A percentile compares a stretch with the other conserved stretches of the same genome.
Conservation (phyloP, 2,113 vertebrate species). For the Rhinolophus ferrumequinum region DNA sequence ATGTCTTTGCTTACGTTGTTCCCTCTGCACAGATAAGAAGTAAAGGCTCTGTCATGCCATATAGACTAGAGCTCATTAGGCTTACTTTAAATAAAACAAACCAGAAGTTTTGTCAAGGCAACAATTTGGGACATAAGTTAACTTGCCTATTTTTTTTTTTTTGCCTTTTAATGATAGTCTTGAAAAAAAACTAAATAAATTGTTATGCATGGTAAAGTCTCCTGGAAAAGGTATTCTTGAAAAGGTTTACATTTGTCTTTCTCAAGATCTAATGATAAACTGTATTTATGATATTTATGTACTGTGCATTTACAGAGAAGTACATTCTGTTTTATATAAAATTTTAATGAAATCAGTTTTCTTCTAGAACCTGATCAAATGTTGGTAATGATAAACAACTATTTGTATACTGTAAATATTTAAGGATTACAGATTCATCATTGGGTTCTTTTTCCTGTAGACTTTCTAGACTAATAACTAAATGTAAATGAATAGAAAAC, state of each 20-base stretch:
- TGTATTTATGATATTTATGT: constrained; percentile 49
- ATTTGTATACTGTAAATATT: neutral
- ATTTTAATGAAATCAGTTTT: constrained; percentile 19
- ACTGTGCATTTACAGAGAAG: constrained; percentile 44
- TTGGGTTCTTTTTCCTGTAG: neutral
- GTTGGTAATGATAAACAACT: neutral
- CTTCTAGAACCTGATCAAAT: constrained; percentile 5
- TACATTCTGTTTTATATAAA: neutral
- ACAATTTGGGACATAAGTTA: neutral
- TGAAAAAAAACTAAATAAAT: neutral
- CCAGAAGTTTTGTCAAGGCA: neutral
- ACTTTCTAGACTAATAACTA: neutral
- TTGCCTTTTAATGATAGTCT: neutral
- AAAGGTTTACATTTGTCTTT: constrained; percentile 48
- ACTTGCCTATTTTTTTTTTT: neutral
- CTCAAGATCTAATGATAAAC: constrained; percentile 44
- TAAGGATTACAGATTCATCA: neutral
- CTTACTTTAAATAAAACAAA: neutral
- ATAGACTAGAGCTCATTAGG: neutral
- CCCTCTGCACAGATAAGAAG: neutral
- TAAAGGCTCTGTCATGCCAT: neutral
- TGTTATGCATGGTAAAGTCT: neutral
- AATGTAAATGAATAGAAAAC: neutral
- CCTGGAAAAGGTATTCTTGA: neutral
- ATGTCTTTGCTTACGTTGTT: neutral